phyloP scores from a whole-genome alignment of 2,888 invertebrate species.

The Conistra vaccinii region DNA sequence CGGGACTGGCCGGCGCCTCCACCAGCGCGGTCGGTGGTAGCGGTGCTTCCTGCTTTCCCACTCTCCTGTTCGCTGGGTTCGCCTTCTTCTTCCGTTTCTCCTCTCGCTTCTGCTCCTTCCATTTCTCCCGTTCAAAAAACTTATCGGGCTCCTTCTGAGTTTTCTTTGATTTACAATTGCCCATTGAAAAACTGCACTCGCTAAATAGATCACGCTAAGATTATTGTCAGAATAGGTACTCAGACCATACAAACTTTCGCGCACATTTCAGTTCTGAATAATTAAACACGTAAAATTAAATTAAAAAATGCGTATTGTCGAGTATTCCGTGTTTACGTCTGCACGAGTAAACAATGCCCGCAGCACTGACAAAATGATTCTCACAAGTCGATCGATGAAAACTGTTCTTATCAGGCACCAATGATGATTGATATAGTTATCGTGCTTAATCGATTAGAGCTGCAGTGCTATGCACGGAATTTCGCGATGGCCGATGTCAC shows the following conservation, averaged over 20 bases:
- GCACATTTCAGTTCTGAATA: conserved; percentile 63
- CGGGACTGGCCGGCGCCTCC: conserved; percentile 68
- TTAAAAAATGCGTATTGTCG: conserved; percentile 7
- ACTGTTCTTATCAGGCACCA: conserved; percentile 78
- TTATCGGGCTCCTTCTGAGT: conserved; percentile 83
- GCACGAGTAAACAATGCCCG: conserved; percentile 69
- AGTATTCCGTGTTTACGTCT: conserved; percentile 58
- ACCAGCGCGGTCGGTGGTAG: conserved; percentile 68
- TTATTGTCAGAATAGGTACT: conserved; percentile 11
- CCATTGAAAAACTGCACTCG: conserved; percentile 76
- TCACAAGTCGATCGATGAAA: conserved; percentile 73
- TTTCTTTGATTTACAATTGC: conserved; percentile 85
- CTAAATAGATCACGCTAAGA: conserved; percentile 15
- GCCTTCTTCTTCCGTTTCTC: conserved; percentile 78
- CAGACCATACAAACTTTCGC: conserved; percentile 23
- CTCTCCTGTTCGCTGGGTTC: conserved; percentile 76
- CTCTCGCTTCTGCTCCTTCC: conserved; percentile 81
- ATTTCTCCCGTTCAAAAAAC: conserved; percentile 84
- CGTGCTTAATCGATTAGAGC: conserved; percentile 72
- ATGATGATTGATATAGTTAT: conserved; percentile 78
- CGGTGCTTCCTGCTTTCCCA: conserved; percentile 75
- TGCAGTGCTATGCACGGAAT: conserved; percentile 74
- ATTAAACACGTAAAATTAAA: conserved; percentile 24
- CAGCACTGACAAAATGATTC: conserved; percentile 76
- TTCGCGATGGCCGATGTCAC: conserved; percentile 47